phyloP scores from a whole-genome alignment of 2,888 invertebrate genomes.

The Timandra comae region DNA sequence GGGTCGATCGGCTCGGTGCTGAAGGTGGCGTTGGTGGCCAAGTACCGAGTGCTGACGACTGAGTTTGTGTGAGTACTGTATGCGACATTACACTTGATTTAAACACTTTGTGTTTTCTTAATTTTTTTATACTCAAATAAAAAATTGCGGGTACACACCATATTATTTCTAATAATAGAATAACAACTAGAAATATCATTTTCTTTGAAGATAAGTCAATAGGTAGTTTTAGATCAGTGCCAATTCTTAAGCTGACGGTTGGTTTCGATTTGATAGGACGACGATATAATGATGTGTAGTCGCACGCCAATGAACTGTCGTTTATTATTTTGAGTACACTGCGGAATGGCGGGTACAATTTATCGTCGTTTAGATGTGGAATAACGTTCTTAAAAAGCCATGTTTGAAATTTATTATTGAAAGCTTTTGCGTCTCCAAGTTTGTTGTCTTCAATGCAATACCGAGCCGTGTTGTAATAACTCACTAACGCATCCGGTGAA shows the following conservation, averaged over 20 bases:
- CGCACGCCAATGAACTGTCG: no score
- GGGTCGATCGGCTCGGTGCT: no score
- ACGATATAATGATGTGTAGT: no score
- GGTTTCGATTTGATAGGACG: no score
- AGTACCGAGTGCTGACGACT: no score
- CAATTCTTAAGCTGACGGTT: slow-evolving; percentile 2
- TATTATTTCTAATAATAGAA: slow-evolving; percentile 47
- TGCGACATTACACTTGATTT: no score
- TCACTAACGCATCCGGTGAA: slow-evolving; percentile 58
- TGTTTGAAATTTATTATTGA: slow-evolving; percentile 67
- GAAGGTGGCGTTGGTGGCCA: no score
- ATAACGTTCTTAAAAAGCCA: slow-evolving; percentile 73
- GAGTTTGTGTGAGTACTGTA: no score
- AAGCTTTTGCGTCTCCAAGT: slow-evolving; percentile 47
- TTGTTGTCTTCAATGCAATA: slow-evolving; percentile 64
- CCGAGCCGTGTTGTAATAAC: slow-evolving; percentile 74
- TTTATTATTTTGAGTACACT: slow-evolving; percentile 66
- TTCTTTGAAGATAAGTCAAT: slow-evolving; percentile 38
- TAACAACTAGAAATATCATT: slow-evolving; percentile 35
- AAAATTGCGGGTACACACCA: slow-evolving; percentile 51
- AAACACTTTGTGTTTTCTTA: no score
- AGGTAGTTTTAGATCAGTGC: no score
- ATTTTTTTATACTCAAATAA: slow-evolving; percentile 28
- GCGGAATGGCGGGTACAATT: slow-evolving; percentile 76
- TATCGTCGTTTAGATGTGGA: slow-evolving; percentile 77